Conservation (phyloP, 2,113 vertebrate genomes). For the Cyprinodon variegatus region DNA sequence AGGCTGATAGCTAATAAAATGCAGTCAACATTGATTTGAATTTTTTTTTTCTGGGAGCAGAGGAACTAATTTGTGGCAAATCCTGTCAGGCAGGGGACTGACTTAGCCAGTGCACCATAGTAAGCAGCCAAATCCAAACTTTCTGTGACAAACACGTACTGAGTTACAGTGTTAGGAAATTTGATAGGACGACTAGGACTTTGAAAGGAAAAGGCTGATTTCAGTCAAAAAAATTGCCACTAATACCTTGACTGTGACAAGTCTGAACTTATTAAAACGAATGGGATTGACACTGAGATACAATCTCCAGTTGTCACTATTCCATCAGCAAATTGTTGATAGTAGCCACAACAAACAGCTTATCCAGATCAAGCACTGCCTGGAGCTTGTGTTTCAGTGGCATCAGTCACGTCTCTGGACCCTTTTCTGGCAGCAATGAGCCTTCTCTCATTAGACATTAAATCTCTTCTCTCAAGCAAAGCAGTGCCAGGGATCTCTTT, state of each 20-base stretch:
- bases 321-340: constrained; percentile 60
- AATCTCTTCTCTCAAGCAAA: constrained; percentile 30
- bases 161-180: constrained; percentile 39
- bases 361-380: constrained; percentile 54
- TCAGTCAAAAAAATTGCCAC: background rate
- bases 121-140: constrained; percentile 49
- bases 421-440: constrained; percentile 46
- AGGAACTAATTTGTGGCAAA: constrained; percentile 16
- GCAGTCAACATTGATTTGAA: constrained; percentile 47
- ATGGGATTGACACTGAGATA: constrained; percentile 17
- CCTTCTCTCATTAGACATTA: constrained; percentile 20
- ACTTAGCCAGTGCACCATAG: constrained; percentile 32
- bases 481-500: constrained; percentile 58
- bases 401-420: constrained; percentile 67
- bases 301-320: constrained; percentile 26
- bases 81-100: constrained; percentile 18
- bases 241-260: background rate
- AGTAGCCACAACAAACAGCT: constrained; percentile 31
- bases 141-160: constrained; percentile 40
- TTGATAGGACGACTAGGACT: constrained; percentile 27
- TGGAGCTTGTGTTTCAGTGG: constrained; percentile 48
- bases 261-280: background rate
- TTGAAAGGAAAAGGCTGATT: constrained; percentile 1
- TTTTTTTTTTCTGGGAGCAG: constrained; percentile 54
- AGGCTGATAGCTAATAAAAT: constrained; percentile 55